Conservation (phyloP, 2,888 invertebrate genomes). For the Strigamia maritima region DNA sequence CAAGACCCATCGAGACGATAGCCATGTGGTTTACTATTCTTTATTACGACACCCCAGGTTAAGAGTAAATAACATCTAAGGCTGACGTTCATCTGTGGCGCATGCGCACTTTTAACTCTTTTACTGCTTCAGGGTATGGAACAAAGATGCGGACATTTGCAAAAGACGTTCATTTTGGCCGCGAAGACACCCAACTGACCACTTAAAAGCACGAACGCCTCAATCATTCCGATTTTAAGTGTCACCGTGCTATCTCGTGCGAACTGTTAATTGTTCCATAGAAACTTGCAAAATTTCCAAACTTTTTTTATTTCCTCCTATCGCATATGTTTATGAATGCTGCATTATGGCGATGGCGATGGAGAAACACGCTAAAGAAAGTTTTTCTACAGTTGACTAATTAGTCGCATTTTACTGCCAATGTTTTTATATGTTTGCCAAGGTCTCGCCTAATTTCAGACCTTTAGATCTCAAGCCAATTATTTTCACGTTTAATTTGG, state of each 20-base stretch:
- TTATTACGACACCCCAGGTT: slow-evolving; percentile 38
- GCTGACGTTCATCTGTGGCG: slow-evolving; percentile 35
- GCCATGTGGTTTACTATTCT: slow-evolving; percentile 29
- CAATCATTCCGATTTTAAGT: background rate
- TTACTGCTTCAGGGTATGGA: background rate
- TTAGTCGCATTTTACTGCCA: background rate
- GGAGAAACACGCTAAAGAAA: background rate
- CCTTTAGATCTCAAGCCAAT: background rate
- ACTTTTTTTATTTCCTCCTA: background rate
- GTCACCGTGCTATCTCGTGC: background rate
- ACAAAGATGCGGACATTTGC: background rate
- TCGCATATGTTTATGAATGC: background rate
- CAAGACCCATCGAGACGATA: background rate
- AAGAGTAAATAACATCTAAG: slow-evolving; percentile 35
- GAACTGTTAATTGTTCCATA: background rate
- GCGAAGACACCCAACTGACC: background rate
- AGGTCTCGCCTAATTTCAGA: background rate
- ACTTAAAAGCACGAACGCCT: background rate
- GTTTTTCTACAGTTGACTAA: background rate
- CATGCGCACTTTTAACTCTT: slow-evolving; percentile 21
- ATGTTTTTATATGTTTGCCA: background rate
- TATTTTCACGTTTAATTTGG: slow-evolving; percentile 4
- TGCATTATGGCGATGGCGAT: background rate
- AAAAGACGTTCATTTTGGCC: background rate
- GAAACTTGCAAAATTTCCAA: background rate